phyloP scores from a whole-genome alignment of 2,888 invertebrate genomes.

The Xestia rhomboidea region DNA sequence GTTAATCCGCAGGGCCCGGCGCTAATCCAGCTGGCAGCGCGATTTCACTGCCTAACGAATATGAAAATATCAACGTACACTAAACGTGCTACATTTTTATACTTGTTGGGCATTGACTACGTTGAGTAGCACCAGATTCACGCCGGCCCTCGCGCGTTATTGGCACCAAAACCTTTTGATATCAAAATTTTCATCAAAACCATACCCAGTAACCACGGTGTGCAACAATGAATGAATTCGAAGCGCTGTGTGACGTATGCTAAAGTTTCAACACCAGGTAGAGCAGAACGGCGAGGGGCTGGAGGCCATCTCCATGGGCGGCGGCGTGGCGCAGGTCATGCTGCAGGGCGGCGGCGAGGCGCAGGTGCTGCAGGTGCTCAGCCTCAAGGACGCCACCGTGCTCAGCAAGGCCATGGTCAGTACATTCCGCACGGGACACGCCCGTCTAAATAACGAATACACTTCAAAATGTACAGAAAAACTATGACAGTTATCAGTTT shows the following conservation, averaged over 20 bases:
- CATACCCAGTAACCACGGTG: background rate
- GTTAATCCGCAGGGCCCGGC: background rate
- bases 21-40: no score
- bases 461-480: background rate
- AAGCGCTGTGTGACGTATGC: conserved; percentile 40
- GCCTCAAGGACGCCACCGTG: conserved; percentile 95
- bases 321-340: conserved; percentile 95
- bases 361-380: conserved; percentile 95
- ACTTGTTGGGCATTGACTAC: background rate
- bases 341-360: conserved; percentile 93
- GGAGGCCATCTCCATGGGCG: conserved; percentile 94
- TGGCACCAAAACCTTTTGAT: background rate
- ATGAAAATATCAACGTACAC: no score
- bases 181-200: background rate
- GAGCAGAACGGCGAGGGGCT: conserved; percentile 94
- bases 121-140: background rate
- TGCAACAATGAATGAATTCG: background rate
- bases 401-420: conserved; percentile 94
- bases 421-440: background rate
- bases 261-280: conserved; percentile 87
- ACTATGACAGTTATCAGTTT: background rate
- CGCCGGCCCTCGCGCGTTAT: background rate
- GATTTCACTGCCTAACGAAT: background rate
- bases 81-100: background rate
- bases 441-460: background rate